These are phyloP conservation scores for Mycogona germanica DNA, from an alignment of 2,888 invertebrate species.

Conservation along the genomic window DNA sequence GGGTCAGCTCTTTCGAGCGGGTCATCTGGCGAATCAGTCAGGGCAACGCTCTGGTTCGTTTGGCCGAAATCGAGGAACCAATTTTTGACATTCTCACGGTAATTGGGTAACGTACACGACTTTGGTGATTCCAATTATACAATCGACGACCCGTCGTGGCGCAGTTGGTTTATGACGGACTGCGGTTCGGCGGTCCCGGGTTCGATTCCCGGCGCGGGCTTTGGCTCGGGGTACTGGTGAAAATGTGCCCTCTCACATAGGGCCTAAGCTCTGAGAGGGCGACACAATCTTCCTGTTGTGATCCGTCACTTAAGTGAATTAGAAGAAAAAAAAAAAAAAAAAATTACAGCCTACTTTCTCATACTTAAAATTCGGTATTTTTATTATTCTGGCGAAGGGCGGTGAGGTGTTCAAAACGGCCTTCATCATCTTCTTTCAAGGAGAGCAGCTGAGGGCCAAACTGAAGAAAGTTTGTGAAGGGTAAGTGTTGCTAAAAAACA, in stretches of 20 bases:
- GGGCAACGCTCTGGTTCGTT: conserved; percentile 90
- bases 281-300: too few relatives aligned
- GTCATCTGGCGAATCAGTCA: conserved; percentile 97
- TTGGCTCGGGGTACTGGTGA: too few relatives aligned
- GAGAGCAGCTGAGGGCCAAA: conserved; percentile 90
- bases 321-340: not conserved
- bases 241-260: too few relatives aligned
- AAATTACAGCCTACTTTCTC: not conserved
- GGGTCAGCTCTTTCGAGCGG: conserved; percentile 89
- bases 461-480: conserved; percentile 99
- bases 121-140: too few relatives aligned
- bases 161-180: too few relatives aligned
- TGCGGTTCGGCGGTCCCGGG: too few relatives aligned
- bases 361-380: too few relatives aligned
- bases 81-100: conserved; percentile 87
- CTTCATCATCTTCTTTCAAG: conserved; percentile 66
- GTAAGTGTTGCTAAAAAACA: conserved; percentile 29
- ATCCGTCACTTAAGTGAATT: too few relatives aligned
- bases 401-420: conserved; percentile 94
- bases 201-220: too few relatives aligned
- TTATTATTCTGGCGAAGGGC: conserved; percentile 49
- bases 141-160: too few relatives aligned
- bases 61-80: conserved; percentile 87
- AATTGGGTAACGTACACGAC: conserved; percentile 39
- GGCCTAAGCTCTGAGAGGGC: too few relatives aligned